Conservation (phyloP, 1,140 invertebrate species). For the Aphaenogaster rudis region DNA sequence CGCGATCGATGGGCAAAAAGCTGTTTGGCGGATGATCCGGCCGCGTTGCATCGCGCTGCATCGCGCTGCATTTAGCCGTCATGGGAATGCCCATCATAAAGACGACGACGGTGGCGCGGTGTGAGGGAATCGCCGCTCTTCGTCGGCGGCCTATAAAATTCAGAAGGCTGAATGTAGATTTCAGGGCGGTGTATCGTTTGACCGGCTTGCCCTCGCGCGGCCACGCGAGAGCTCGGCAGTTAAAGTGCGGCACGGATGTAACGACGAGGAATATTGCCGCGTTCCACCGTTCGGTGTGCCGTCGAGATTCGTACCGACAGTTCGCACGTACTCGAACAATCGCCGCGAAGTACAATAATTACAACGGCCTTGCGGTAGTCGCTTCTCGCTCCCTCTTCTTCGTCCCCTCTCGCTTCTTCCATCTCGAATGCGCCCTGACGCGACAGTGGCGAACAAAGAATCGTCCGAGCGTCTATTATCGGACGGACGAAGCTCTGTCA, state of each 20-base stretch:
- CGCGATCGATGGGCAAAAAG: constrained; percentile 83
- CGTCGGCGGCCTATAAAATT: constrained; percentile 81
- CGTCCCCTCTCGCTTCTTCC: neutral
- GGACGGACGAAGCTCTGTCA: neutral
- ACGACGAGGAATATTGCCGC: constrained; percentile 77
- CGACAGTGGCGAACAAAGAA: constrained; percentile 41
- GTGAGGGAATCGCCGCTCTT: constrained; percentile 67
- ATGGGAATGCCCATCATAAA: constrained; percentile 81
- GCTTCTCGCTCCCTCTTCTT: neutral
- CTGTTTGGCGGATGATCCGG: constrained; percentile 66
- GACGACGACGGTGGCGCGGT: constrained; percentile 31
- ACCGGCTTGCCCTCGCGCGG: constrained; percentile 64
- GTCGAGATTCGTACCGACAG: constrained; percentile 72
- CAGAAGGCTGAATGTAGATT: constrained; percentile 83
- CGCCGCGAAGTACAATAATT: constrained; percentile 74
- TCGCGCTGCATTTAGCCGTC: constrained; percentile 82
- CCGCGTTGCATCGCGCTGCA: constrained; percentile 73
- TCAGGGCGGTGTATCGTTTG: constrained; percentile 83
- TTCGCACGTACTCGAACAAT: constrained; percentile 79
- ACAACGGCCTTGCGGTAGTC: constrained; percentile 46
- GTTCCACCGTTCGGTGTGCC: constrained; percentile 65
- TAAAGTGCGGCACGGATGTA: constrained; percentile 71
- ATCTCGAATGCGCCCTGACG: constrained; percentile 31
- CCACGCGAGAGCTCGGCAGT: constrained; percentile 74
- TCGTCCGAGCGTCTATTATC: constrained; percentile 5